These are phyloP conservation scores for Microplitis deprimator DNA, from an alignment of 2,888 invertebrate genomes.

Conservation along the genomic window DNA sequence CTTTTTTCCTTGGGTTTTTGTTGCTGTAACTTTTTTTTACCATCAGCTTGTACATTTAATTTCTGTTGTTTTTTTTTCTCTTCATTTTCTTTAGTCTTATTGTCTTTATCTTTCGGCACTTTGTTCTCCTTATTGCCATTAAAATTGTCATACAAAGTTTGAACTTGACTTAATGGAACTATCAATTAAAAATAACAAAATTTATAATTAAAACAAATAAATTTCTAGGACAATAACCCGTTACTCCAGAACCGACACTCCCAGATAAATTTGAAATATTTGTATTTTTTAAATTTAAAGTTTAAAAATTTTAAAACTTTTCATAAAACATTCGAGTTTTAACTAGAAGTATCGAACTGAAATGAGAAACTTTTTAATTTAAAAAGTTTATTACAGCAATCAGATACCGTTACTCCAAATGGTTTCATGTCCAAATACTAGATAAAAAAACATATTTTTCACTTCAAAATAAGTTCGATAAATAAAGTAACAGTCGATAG, in stretches of 20 bases:
- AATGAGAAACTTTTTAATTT: no score
- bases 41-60: conserved; percentile 68
- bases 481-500: not conserved
- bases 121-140: conserved; percentile 77
- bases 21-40: conserved; percentile 72
- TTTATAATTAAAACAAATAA: conserved; percentile 13
- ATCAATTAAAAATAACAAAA: conserved; percentile 45
- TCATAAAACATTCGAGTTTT: no score
- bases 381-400: no score
- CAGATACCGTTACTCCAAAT: no score
- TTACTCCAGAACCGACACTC: not conserved
- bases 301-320: no score
- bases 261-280: no score
- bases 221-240: not conserved
- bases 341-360: no score
- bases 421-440: not conserved
- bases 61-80: conserved; percentile 72
- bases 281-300: no score
- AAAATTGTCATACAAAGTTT: conserved; percentile 77
- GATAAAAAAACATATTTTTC: not conserved
- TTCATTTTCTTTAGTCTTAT: conserved; percentile 71
- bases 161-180: conserved; percentile 82
- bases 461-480: not conserved
- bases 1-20: conserved; percentile 77
- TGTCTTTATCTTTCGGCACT: conserved; percentile 69